These are phyloP conservation scores for Ditula angustiorana DNA, from an alignment of 2,888 invertebrate genomes.

Conservation along the genomic window DNA sequence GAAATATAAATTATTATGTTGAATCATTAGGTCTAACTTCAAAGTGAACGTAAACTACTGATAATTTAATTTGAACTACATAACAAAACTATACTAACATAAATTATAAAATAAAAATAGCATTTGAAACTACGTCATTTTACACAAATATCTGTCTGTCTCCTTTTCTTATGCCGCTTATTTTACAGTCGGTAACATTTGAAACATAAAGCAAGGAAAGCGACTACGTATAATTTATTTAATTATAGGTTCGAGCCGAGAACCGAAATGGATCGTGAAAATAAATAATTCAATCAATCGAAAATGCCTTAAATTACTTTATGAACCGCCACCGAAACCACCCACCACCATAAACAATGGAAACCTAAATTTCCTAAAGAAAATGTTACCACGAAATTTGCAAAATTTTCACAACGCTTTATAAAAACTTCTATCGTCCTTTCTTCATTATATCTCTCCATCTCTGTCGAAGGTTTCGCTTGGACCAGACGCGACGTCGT, in stretches of 20 bases:
- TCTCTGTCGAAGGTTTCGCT: conserved; percentile 10
- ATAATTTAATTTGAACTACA: no score
- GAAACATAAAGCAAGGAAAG: conserved; percentile 1
- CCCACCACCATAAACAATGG: not conserved
- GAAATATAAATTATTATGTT: no score
- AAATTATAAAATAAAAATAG: not conserved
- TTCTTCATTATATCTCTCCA: conserved; percentile 33
- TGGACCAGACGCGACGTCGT: conserved; percentile 7
- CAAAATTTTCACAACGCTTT: conserved; percentile 80
- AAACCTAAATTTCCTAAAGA: conserved; percentile 45
- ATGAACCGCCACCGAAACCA: not conserved
- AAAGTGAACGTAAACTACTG: no score
- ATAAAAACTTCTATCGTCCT: conserved; percentile 76
- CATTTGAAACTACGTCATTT: not conserved
- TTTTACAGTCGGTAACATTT: conserved; percentile 12
- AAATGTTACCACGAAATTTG: conserved; percentile 67
- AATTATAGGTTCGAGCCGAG: conserved; percentile 22
- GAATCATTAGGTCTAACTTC: no score
- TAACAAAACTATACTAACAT: no score
- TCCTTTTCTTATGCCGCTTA: not conserved
- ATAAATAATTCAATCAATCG: conserved; percentile 31
- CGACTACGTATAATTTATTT: conserved; percentile 26
- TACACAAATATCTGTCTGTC: not conserved
- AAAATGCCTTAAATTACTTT: conserved; percentile 8
- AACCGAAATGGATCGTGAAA: conserved; percentile 6